A percentile compares a stretch with the other conserved stretches of the same genome.
Evolutionary conservation across 2,888 invertebrate species (phyloP).

Genomic region (Adineta ricciae): DNA sequence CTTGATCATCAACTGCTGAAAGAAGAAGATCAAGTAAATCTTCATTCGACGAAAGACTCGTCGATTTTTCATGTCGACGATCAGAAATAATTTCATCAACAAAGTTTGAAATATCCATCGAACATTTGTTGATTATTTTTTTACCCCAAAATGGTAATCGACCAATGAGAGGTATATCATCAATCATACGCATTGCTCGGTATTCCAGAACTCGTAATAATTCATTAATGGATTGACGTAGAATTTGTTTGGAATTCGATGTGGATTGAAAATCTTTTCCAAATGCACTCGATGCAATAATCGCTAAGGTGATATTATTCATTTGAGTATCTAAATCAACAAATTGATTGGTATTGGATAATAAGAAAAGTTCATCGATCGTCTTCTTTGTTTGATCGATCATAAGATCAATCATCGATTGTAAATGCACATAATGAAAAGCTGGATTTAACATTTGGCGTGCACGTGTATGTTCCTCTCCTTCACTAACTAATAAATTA

Average conservation of each 20-base stretch:
- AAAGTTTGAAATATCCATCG: not conserved
- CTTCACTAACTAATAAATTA: not conserved
- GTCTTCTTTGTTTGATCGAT: not conserved
- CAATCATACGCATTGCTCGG: not conserved
- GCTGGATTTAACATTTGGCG: not conserved
- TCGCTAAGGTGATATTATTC: not conserved
- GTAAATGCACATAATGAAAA: not conserved
- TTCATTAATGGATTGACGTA: not conserved
- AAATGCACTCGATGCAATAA: not conserved
- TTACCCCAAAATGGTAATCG: constrained; percentile 12
- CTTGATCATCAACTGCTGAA: not conserved
- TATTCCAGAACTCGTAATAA: not conserved
- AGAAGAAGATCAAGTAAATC: not conserved
- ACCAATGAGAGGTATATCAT: not conserved
- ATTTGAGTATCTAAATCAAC: not conserved
- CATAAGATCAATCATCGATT: not conserved
- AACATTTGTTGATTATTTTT: not conserved
- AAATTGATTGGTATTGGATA: not conserved
- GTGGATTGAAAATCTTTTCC: not conserved
- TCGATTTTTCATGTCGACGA: not conserved
- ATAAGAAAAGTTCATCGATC: not conserved
- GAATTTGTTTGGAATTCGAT: not conserved
- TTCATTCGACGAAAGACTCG: not conserved
- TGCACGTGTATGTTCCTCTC: not conserved
- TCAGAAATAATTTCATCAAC: not conserved